phyloP scores from a whole-genome alignment of 2,113 vertebrate species.

The Dicaeum eximium region DNA sequence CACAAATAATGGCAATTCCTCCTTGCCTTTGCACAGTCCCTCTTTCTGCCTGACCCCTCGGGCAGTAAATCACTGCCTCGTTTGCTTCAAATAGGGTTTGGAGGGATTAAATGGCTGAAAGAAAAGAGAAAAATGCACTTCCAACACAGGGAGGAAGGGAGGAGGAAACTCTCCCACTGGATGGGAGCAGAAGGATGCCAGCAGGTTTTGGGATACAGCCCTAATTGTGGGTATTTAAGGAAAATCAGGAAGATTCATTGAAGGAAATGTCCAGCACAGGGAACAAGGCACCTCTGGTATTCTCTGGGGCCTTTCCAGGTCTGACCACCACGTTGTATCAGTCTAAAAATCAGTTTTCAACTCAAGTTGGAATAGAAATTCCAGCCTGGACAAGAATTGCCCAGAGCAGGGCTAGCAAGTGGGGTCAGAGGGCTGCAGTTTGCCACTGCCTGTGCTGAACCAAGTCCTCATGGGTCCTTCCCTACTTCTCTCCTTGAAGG shows the following conservation, averaged over 20 bases:
- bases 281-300: not conserved
- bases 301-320: not conserved
- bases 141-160: not conserved
- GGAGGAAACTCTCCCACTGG: not conserved
- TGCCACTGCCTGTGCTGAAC: not conserved
- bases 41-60: not conserved
- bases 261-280: not conserved
- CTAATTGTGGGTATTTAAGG: not conserved
- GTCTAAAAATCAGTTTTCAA: not conserved
- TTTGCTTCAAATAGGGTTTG: not conserved
- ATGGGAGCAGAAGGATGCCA: not conserved
- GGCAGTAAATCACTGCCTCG: not conserved
- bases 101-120: not conserved
- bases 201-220: not conserved
- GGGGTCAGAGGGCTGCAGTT: not conserved
- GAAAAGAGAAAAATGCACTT: not conserved
- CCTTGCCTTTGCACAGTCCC: not conserved
- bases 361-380: not conserved
- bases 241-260: not conserved
- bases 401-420: not conserved
- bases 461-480: rapidly evolving
- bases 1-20: not conserved
- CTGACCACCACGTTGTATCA: not conserved
- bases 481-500: not conserved
- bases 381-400: not conserved